A percentile compares a stretch with the other conserved stretches of the same genome.
phyloP scores from a whole-genome alignment of 2,113 vertebrate species.

The Gorsachius goisagi region DNA sequence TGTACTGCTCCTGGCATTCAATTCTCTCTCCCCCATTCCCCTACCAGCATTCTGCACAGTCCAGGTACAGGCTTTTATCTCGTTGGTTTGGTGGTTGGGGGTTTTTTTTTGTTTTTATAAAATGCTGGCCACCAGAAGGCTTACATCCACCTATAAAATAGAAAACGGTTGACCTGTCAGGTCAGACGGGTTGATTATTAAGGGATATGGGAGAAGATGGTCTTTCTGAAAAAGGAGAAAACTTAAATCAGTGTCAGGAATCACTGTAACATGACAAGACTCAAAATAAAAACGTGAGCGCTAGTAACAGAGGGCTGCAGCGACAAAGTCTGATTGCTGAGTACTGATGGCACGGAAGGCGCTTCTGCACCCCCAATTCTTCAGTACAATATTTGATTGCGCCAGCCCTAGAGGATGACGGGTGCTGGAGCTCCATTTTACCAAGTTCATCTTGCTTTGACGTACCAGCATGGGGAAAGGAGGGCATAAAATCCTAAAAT shows the following conservation, averaged over 20 bases:
- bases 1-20: neutral
- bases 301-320: neutral
- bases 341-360: neutral
- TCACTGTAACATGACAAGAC: neutral
- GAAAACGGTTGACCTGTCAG: fast-evolving
- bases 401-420: neutral
- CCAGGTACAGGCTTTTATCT: neutral
- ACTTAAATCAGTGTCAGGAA: neutral
- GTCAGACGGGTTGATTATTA: neutral
- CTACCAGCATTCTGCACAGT: neutral
- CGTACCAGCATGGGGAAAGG: neutral
- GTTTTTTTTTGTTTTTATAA: neutral
- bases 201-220: neutral
- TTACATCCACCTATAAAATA: neutral
- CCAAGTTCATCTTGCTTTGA: neutral
- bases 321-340: fast-evolving
- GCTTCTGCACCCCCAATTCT: neutral
- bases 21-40: neutral
- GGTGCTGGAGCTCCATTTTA: neutral
- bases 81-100: neutral
- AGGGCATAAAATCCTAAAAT: neutral
- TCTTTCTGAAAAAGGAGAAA: neutral
- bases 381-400: neutral
- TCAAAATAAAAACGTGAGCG: neutral
- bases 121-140: neutral